Evolutionary conservation across 2,888 invertebrate species (phyloP), one percentile per base, ranked within the genome.

Genomic region (Syritta pipiens): DNA sequence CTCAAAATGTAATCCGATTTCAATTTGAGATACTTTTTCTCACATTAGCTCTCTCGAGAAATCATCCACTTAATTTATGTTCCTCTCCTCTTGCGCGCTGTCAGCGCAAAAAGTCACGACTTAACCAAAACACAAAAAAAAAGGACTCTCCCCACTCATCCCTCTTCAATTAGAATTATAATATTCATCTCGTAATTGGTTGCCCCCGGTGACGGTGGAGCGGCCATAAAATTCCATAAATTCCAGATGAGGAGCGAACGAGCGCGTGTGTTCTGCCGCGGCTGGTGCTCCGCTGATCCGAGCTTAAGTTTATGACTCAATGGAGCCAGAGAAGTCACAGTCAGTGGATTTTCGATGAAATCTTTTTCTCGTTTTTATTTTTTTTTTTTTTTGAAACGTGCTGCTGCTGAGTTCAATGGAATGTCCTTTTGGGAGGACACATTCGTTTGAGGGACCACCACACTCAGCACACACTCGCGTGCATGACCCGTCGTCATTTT

Each of bases 181-280:
- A 55, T 49, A 57, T 20, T 57, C 51, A 62, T 68, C 55, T 48
- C 48, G 14, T 76, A 76, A 76, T 76, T 76, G 76, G 69, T 65
- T 51, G 59, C 46, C 67, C 20, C 12, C 22, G 46, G 42, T 14
- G 62, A 10, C 12, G 49, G 44, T 22, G 37, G 35, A 26, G 46
- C 42, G 44, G 57, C 24, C 76, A 28, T 65, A 46, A 77, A 77
- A 77, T 77, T 76, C 76, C 76, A 71, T 32, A 76, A 76, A 76
- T 76, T 65, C 76, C 76, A 63, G 12, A 63, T 71, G 30, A 63
- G 14, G 37, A 17, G 37, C 37, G 37, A n/a, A n/a, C n/a, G n/a
- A n/a, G n/a, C n/a, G 37, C 37, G 4, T 14, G n/a, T n/a, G n/a
- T n/a, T n/a, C n/a, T n/a, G 35, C 3, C 4, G 12, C 35, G 3